Base-by-base conservation (phyloP, 2,113 vertebrate genomes). In the Arenaria interpres region DNA sequence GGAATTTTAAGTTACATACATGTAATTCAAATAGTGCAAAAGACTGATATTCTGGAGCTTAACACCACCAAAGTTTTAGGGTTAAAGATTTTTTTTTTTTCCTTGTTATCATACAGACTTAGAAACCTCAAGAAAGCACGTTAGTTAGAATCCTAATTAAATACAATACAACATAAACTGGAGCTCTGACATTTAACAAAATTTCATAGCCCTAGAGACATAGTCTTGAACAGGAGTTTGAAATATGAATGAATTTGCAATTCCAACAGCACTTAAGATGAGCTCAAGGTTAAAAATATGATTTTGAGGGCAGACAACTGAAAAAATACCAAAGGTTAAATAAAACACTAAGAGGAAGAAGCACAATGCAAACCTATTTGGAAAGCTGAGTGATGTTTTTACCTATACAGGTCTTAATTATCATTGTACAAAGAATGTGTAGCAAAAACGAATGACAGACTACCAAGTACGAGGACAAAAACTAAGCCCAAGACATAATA, bases 151-250 rank as follows among this genome's bases (percentile, higher is more conserved):
- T 80, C 39, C 85, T 91, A 96, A 97, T 93, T 91, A 95, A 88
- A 90, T 93, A 90, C 73, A 94, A 77, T 50, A 69, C 41, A 93
- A 67, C 48, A 79, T 66, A 91, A 89, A 93, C 59, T 77, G 35
- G 17, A 95, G 72, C 66, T 92, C 66, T 96, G 95, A 89, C 94
- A 97, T 96, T 96, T 91, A 96, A 96, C 81, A 93, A 83, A 75
- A 95, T 84, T 92, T 85, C 56, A 89, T 41, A 45, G 75, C 96
- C 75, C 64, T 74, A 51, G 75, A 73, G 93, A 91, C 4, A 11
- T 74, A 81, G 72, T 79, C 77, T 89, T 66, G 75, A 94, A 77
- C 35, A 80, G n/a, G 69, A 90, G 56, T 66, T 78, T 82, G 76
- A 96, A 91, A 92, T 90, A 77, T 35, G 59, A 96, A 92, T 86